These are phyloP conservation scores for Tragelaphus buxtoni DNA, from an alignment of 2,113 vertebrate species.

Conservation along the genomic window DNA sequence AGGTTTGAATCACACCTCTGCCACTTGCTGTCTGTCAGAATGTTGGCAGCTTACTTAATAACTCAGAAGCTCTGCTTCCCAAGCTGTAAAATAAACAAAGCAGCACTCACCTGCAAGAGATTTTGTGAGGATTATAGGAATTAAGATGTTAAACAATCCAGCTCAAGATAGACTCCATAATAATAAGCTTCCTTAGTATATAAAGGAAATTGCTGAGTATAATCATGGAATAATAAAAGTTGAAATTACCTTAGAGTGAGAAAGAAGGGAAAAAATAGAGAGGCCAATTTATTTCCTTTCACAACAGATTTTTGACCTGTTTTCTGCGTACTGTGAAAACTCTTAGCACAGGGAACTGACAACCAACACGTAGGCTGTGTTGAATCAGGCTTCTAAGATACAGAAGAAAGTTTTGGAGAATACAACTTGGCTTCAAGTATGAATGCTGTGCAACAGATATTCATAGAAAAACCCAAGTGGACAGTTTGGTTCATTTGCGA, in stretches of 20 bases:
- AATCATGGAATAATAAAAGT: background rate
- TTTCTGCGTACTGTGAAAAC: background rate
- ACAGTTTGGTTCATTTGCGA: background rate
- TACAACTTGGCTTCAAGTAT: background rate
- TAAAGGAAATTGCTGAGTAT: background rate
- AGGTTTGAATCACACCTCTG: background rate
- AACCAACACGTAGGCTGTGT: background rate
- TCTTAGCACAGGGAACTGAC: background rate
- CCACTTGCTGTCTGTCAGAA: background rate
- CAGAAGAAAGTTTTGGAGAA: background rate
- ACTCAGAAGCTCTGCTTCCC: background rate
- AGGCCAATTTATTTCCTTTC: background rate
- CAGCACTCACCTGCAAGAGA: background rate
- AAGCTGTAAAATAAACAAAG: background rate
- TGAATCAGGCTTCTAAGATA: background rate
- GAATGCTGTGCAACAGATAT: background rate
- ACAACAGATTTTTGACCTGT: background rate
- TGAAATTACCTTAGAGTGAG: background rate
- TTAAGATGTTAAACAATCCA: background rate
- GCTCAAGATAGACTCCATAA: background rate
- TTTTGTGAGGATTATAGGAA: background rate
- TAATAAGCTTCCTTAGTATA: background rate
- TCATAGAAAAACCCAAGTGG: background rate
- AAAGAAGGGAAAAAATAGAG: background rate
- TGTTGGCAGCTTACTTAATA: background rate